Conservation (phyloP, 2,797 vertebrate genomes). For the Centropyge bicolor region DNA sequence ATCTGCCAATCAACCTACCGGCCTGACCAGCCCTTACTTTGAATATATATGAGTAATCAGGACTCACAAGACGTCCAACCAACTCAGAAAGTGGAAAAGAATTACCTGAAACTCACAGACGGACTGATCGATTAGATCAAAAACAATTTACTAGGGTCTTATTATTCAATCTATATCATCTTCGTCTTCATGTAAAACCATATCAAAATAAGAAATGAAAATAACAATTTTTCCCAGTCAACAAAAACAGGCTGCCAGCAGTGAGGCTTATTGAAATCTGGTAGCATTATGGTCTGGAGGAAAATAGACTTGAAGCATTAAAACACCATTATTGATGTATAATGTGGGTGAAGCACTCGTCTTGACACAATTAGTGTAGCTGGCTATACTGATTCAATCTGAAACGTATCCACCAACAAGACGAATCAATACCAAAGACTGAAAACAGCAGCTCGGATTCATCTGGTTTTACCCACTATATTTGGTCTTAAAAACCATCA, state of each 20-base stretch:
- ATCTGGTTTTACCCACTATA: background rate
- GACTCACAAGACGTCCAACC: conserved; percentile 3
- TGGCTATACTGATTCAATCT: background rate
- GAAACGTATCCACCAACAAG: background rate
- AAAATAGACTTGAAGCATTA: background rate
- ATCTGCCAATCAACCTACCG: conserved; percentile 61
- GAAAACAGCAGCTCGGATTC: background rate
- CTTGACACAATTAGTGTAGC: background rate
- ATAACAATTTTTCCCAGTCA: background rate
- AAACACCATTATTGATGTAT: background rate
- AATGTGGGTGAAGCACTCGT: background rate
- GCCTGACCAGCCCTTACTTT: conserved; percentile 7
- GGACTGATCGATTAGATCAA: background rate
- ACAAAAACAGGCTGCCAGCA: background rate
- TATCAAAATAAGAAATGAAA: background rate
- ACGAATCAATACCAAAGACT: background rate
- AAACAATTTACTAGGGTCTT: background rate
- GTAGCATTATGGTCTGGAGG: background rate
- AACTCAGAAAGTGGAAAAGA: background rate
- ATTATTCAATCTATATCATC: no score
- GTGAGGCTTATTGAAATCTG: background rate
- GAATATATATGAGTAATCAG: conserved; percentile 47
- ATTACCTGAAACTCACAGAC: background rate
- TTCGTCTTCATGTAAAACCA: background rate
- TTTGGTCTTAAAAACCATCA: background rate